Base-by-base conservation (phyloP, 2,888 invertebrate genomes). In the Amphipoea oculea region DNA sequence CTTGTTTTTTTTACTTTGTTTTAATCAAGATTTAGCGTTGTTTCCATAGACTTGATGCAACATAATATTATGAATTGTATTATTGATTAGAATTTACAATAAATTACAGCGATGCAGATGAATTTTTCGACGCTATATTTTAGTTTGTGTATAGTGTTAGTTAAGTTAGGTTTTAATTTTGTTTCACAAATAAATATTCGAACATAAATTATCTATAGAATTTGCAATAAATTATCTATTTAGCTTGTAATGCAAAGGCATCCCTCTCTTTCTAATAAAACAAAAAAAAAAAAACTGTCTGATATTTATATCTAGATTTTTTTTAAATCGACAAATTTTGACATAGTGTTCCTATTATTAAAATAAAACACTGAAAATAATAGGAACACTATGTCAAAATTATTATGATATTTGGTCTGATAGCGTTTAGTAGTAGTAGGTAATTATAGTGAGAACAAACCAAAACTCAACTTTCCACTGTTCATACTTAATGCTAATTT, bases 401-500 rank as follows among this genome's bases (percentile, higher is more conserved):
- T 36, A n/a, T 70, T 12, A 62, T 17, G 23, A n/a, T n/a, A 12
- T 45, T 60, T 23, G 54, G 36, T 45, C 63, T 29, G 14, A 42
- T 51, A 20, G n/a, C 7, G 60, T n/a, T 20, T 20, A 57, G 57
- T 57, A 11, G 57, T 23, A 57, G 57, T 57, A 57, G 23, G 9
- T 57, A 23, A 5, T 48, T 45, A 45, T 11, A 51, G 9, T 57
- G 57, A 23, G 23, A 57, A 71, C n/a, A 3, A 82, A 54, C 62
- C 14, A 40, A 70, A 79, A 76, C 65, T 78, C 23, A 70, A 79
- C 78, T 78, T 79, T 63, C 54, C 54, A 48, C 73, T 54, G 65
- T 73, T 67, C 42, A 45, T 66, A 60, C 57, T 71, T 60, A 73
- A 82, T 83, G 73, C 83, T 70, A 83, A 82, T 79, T 70, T 70